Conservation (phyloP, 2,797 vertebrate genomes). For the Tiaroga cobitis region DNA sequence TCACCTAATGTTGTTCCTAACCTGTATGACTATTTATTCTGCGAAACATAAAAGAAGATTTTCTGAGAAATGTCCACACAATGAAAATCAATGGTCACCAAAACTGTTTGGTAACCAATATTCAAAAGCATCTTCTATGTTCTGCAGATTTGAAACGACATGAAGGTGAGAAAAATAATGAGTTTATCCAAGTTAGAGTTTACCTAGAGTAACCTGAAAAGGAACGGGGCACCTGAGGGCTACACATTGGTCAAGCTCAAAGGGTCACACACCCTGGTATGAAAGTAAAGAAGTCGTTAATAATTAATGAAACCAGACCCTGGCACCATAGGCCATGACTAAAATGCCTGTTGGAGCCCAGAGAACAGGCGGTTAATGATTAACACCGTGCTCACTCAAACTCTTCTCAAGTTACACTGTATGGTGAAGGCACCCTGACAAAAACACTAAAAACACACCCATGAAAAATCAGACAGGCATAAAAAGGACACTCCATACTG, state of each 20-base stretch:
- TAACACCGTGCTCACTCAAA: constrained; percentile 58
- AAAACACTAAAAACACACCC: constrained; percentile 49
- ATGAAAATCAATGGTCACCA: neutral
- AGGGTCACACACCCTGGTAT: constrained; percentile 72
- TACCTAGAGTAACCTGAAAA: constrained; percentile 32
- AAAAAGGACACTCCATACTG: constrained; percentile 38
- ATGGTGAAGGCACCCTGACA: constrained; percentile 43
- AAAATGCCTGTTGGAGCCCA: constrained; percentile 62
- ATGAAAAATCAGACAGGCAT: constrained; percentile 16
- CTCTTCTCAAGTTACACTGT: constrained; percentile 54
- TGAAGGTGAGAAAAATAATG: neutral
- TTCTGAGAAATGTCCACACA: neutral
- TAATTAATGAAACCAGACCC: constrained; percentile 81
- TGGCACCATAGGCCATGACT: constrained; percentile 71
- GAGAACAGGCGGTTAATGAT: constrained; percentile 64
- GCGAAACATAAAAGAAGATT: neutral
- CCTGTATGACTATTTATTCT: neutral
- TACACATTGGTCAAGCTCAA: constrained; percentile 66
- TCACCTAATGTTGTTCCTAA: neutral
- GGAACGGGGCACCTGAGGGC: constrained; percentile 12
- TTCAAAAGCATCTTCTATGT: neutral
- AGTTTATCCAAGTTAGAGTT: constrained; percentile 26
- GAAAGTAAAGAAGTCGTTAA: constrained; percentile 71
- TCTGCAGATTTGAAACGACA: neutral
- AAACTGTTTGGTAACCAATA: neutral